Evolutionary conservation across 2,113 vertebrate genomes (phyloP).

Genomic region (Myrmecophaga tridactyla): DNA sequence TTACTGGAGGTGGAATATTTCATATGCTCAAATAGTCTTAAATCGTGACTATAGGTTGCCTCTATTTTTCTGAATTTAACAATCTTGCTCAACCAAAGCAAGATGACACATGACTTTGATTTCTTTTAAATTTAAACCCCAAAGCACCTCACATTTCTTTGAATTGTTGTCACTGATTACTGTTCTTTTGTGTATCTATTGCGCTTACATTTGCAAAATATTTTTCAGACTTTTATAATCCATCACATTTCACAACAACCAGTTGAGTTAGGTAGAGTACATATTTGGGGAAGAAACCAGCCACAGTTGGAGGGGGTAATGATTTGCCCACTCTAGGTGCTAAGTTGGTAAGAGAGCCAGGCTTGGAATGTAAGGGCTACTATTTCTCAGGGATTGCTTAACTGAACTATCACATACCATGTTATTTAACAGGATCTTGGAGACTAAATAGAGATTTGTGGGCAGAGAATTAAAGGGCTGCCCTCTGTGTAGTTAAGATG

Average conservation of each 20-base stretch:
- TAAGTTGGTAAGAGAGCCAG: background rate
- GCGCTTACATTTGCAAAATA: background rate
- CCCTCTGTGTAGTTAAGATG: background rate
- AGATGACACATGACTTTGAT: background rate
- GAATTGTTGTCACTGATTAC: background rate
- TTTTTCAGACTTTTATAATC: background rate
- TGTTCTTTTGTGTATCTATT: background rate
- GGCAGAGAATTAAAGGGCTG: background rate
- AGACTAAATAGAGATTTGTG: background rate
- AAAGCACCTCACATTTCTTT: background rate
- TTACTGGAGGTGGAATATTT: background rate
- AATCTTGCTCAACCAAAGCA: background rate
- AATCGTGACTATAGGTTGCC: background rate
- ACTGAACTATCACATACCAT: background rate
- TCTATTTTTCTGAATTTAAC: background rate
- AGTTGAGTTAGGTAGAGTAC: background rate
- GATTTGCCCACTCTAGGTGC: background rate
- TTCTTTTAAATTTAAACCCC: background rate
- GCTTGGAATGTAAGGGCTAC: background rate
- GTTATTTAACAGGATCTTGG: background rate
- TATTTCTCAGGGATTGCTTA: background rate
- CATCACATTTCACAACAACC: background rate
- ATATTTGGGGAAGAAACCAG: background rate
- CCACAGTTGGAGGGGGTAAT: background rate
- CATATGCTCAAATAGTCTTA: background rate